Evolutionary conservation across 1,140 invertebrate species (phyloP).

Genomic region (Drosophila repletoides): DNA sequence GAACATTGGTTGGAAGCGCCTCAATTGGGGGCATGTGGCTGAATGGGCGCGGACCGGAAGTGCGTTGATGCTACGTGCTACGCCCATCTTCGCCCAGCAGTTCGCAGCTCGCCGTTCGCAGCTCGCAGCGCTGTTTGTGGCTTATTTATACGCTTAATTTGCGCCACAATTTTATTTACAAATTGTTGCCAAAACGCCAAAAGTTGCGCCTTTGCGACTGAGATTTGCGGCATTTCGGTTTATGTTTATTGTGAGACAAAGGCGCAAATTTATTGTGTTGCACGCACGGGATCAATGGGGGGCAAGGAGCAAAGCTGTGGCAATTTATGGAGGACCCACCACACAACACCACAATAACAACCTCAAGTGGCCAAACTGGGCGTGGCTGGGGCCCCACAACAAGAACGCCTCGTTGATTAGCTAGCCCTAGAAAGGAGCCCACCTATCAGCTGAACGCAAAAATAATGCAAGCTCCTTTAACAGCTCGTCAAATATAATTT

Average conservation of each 20-base stretch:
- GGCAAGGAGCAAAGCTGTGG: constrained; percentile 1
- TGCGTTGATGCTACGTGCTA: constrained; percentile 18
- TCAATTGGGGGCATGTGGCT: constrained; percentile 30
- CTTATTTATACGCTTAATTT: constrained; percentile 80
- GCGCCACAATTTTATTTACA: constrained; percentile 79
- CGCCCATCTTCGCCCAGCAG: constrained; percentile 21
- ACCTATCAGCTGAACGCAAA: too few species aligned
- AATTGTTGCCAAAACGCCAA: constrained; percentile 70
- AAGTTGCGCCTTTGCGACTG: constrained; percentile 58
- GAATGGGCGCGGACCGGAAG: constrained; percentile 31
- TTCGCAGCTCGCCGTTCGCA: constrained; percentile 8
- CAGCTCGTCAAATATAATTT: constrained; percentile 65
- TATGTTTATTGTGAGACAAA: constrained; percentile 69
- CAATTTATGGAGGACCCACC: constrained; percentile 48
- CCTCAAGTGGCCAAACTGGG: constrained; percentile 24
- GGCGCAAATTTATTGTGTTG: constrained; percentile 62
- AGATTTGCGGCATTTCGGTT: constrained; percentile 76
- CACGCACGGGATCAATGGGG: constrained; percentile 8
- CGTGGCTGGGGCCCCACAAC: constrained; percentile 3
- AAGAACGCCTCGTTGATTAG: constrained; percentile 69
- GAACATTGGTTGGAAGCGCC: constrained; percentile 21
- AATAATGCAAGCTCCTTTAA: constrained; percentile 43
- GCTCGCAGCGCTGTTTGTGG: constrained; percentile 48
- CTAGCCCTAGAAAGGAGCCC: too few species aligned
- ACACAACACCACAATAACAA: constrained; percentile 24